These are phyloP conservation scores for Watsonalla binaria DNA, from an alignment of 2,888 invertebrate genomes.

Conservation along the genomic window DNA sequence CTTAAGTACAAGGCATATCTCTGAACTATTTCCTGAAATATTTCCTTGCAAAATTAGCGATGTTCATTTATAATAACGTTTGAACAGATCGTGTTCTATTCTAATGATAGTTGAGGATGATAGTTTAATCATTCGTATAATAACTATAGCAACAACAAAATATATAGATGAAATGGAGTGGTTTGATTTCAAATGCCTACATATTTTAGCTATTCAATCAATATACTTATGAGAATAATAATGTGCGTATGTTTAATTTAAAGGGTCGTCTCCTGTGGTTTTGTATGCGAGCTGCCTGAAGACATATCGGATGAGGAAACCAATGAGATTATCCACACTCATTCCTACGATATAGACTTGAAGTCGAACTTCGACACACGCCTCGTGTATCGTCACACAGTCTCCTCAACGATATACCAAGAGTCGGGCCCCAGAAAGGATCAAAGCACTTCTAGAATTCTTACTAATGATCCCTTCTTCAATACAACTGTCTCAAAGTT, in stretches of 20 bases:
- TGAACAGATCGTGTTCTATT: not conserved
- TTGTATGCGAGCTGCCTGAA: slow-evolving; percentile 74
- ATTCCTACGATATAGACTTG: slow-evolving; percentile 77
- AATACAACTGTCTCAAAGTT: slow-evolving; percentile 78
- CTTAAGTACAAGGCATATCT: no score
- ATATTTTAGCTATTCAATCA: no score
- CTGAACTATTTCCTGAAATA: no score
- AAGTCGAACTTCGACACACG: slow-evolving; percentile 51
- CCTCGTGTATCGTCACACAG: slow-evolving; percentile 62
- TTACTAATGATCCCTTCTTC: slow-evolving; percentile 79
- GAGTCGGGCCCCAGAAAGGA: slow-evolving; percentile 59
- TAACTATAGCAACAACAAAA: not conserved
- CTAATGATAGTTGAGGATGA: not conserved
- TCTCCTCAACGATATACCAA: slow-evolving; percentile 44
- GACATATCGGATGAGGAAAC: slow-evolving; percentile 60
- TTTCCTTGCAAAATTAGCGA: no score
- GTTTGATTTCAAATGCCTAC: not conserved
- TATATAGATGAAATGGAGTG: not conserved
- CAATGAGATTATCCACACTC: slow-evolving; percentile 64
- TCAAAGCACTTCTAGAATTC: slow-evolving; percentile 71
- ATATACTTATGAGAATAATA: no score
- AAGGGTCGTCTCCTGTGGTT: slow-evolving; percentile 78
- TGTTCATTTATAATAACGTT: no score
- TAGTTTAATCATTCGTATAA: not conserved
- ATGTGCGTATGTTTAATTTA: slow-evolving; percentile 13